These are phyloP conservation scores for Pachycephala philippinensis DNA, from an alignment of 2,113 vertebrate genomes.

Conservation along the genomic window DNA sequence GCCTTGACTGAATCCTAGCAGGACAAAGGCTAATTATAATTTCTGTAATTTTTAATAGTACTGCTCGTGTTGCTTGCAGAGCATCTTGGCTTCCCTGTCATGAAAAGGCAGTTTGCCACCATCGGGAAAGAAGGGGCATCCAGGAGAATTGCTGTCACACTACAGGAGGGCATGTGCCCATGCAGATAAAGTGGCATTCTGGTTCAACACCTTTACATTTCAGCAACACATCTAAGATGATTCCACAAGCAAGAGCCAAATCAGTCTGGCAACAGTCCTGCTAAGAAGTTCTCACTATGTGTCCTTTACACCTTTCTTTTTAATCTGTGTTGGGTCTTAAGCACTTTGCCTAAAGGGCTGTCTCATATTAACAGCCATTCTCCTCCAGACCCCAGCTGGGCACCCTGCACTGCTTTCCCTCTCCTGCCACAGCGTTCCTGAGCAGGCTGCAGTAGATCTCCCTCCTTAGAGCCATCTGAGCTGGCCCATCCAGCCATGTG, in stretches of 20 bases:
- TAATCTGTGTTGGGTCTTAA: neutral
- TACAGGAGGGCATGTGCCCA: neutral
- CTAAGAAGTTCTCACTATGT: neutral
- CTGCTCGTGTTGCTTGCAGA: neutral
- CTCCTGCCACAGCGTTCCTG: neutral
- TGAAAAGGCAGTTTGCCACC: neutral
- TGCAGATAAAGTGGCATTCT: neutral
- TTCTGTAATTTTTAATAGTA: neutral
- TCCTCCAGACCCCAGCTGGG: neutral
- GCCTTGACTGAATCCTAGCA: neutral
- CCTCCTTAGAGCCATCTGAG: neutral
- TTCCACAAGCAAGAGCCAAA: conserved; percentile 30
- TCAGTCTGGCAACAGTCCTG: neutral
- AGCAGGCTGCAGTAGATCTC: neutral
- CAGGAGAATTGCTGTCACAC: neutral
- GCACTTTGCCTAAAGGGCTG: neutral
- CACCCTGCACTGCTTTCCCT: neutral
- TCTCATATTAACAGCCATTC: neutral
- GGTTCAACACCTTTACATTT: neutral
- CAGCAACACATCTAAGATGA: neutral
- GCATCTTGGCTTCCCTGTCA: neutral
- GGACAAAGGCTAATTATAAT: neutral
- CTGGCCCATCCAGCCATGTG: neutral
- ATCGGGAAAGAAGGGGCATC: neutral
- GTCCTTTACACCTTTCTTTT: neutral